Percentiles rank a stretch among this genome's conserved stretches.
These are phyloP conservation scores for Myrmecophaga tridactyla DNA, from an alignment of 2,113 vertebrate genomes.

Conservation along the genomic window DNA sequence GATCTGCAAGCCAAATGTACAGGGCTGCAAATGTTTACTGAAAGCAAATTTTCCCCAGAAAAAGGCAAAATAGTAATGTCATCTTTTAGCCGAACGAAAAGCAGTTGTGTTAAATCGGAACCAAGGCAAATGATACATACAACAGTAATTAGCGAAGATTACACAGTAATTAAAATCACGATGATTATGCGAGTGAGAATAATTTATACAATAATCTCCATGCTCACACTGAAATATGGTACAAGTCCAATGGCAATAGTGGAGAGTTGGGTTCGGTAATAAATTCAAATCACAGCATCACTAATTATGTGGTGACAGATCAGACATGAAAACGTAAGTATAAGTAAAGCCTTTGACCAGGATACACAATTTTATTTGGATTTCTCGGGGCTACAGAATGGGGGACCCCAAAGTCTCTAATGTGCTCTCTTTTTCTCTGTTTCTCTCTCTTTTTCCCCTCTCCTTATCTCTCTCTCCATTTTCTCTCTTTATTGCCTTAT, in stretches of 20 bases:
- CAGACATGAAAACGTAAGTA: not conserved
- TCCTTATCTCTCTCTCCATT: too few species aligned
- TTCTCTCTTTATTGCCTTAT: not conserved
- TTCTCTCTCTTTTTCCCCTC: not conserved
- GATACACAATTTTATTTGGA: not conserved
- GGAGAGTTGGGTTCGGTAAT: not conserved
- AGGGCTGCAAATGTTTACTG: slow-evolving; percentile 33
- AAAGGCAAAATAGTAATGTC: slow-evolving; percentile 23
- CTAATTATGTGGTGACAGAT: not conserved
- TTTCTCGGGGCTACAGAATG: not conserved
- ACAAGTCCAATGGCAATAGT: slow-evolving; percentile 64
- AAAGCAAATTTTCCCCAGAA: slow-evolving; percentile 38
- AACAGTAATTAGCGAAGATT: slow-evolving; percentile 86
- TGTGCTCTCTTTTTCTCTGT: not conserved
- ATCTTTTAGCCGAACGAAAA: slow-evolving; percentile 70
- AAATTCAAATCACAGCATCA: not conserved
- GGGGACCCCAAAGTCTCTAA: not conserved
- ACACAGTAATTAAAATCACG: slow-evolving; percentile 86
- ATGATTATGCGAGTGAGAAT: slow-evolving; percentile 83
- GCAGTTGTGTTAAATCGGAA: slow-evolving; percentile 79
- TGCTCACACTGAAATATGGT: slow-evolving; percentile 65
- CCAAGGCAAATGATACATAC: slow-evolving; percentile 85
- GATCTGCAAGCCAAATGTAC: not conserved
- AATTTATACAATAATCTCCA: slow-evolving; percentile 83
- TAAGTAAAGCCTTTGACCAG: not conserved